Evolutionary conservation across 2,113 vertebrate species (phyloP).

Genomic region (Cyphomyrus discorhynchus): DNA sequence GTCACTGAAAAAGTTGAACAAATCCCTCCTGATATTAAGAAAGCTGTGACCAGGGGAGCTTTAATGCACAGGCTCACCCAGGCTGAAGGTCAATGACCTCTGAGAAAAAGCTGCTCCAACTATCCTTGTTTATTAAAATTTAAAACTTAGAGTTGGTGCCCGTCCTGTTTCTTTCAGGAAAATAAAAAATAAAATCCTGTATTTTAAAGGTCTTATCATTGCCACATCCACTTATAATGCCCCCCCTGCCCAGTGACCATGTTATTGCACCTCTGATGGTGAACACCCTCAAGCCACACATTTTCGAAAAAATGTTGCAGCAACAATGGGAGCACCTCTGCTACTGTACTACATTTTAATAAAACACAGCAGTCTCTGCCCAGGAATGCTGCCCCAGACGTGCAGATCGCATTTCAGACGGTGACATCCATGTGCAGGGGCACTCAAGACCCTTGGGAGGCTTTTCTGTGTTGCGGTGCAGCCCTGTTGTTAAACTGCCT

Average conservation of each 20-base stretch:
- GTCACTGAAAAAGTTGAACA: background rate
- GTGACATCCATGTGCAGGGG: background rate
- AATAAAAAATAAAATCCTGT: background rate
- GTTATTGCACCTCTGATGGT: background rate
- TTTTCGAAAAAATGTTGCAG: background rate
- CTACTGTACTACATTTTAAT: background rate
- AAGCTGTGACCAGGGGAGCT: background rate
- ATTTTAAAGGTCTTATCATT: background rate
- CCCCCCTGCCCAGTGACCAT: background rate
- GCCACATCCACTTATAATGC: background rate
- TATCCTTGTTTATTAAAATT: background rate
- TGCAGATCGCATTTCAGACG: background rate
- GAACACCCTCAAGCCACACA: background rate
- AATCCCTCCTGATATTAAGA: background rate
- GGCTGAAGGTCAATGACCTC: background rate
- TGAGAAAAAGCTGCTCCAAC: background rate
- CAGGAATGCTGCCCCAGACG: background rate
- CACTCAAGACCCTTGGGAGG: background rate
- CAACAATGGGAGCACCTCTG: background rate
- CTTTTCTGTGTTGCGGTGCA: background rate
- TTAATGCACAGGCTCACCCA: background rate
- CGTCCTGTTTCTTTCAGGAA: background rate
- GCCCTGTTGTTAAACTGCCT: constrained; percentile 11
- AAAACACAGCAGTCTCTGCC: background rate
- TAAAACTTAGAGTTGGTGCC: background rate